Evolutionary conservation across 2,113 vertebrate species (phyloP), one percentile per base, ranked within the genome.

Genomic region (Laterallus jamaicensis): DNA sequence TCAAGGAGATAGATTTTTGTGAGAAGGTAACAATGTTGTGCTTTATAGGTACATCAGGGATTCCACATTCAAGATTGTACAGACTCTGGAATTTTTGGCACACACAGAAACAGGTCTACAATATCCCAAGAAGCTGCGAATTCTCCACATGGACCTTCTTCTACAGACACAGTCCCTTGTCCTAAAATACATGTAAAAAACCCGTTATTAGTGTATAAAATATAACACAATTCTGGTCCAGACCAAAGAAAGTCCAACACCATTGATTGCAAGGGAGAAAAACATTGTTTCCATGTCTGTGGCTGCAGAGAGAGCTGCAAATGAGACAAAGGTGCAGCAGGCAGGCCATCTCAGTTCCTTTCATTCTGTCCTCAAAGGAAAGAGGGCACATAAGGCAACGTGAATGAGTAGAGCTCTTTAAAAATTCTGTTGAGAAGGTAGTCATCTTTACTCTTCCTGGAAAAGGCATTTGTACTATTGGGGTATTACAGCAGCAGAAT

Each of bases 31-130:
- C 4, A 54, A 6, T 55, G 37, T 14, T 50, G 19, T 76, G 20
- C 35, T 79, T 63, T 63, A 49, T 4, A 40, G 18, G 21, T 4
- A 60, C 26, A 1, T 50, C 25, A 50, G 44, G 1, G 4, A 52
- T 14, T 44, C n/a, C n/a, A 39, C 1, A 0, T 24, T 19, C 10
- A 86, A 73, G 28, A 44, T 89, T 1, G 1, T 12, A 58, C 20
- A 40, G 69, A 40, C 3, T 66, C 44, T 9, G 20, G 39, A 4
- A 8, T 1, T 20, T 80, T 84, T 59, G 64, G 31, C 29, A 25
- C 21, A 8, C 44, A 25, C 16, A 62, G 20, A 32, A 80, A 54
- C 12, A 73, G 11, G n/a, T n/a, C n/a, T 74, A n/a, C 47, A 78
- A 32, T 11, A 68, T 7, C 22, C 24, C 44, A 69, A 12, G 5